Evolutionary conservation across 2,797 vertebrate genomes (phyloP).

Genomic region (Characodon lateralis): DNA sequence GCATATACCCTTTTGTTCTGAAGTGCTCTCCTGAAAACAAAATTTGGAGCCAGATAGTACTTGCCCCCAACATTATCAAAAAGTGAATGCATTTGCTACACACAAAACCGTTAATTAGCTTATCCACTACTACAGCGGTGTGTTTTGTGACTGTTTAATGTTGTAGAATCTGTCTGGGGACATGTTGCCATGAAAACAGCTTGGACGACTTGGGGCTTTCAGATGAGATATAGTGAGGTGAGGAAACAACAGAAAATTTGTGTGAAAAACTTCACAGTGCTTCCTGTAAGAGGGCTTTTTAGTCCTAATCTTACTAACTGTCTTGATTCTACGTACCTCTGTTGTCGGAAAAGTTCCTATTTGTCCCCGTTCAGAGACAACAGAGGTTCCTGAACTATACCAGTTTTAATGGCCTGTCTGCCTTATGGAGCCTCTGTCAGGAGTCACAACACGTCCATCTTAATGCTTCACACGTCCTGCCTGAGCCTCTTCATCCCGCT

Average conservation of each 20-base stretch:
- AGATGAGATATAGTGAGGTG: conserved; percentile 8
- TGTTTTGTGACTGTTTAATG: conserved; percentile 24
- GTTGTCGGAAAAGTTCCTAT: conserved; percentile 12
- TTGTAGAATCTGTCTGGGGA: conserved; percentile 33
- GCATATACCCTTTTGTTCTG: not conserved
- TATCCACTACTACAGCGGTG: conserved; percentile 1
- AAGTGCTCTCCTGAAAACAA: not conserved
- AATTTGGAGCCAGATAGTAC: not conserved
- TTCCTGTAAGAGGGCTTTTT: not conserved
- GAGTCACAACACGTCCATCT: conserved; percentile 46
- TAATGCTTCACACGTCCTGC: conserved; percentile 43
- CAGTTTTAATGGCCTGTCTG: conserved; percentile 24
- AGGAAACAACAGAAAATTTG: not conserved
- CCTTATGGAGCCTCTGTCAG: conserved; percentile 35
- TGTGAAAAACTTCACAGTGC: conserved; percentile 9
- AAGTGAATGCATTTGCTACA: not conserved
- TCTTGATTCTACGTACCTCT: not conserved
- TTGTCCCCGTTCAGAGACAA: conserved; percentile 23
- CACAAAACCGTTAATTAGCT: not conserved
- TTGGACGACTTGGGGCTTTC: conserved; percentile 2
- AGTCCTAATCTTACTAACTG: not conserved
- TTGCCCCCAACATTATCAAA: not conserved
- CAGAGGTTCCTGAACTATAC: conserved; percentile 24
- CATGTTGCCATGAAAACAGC: conserved; percentile 55
- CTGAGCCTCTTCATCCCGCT: conserved; percentile 30